phyloP scores from a whole-genome alignment of 2,113 vertebrate genomes.

The Amphiprion ocellaris region DNA sequence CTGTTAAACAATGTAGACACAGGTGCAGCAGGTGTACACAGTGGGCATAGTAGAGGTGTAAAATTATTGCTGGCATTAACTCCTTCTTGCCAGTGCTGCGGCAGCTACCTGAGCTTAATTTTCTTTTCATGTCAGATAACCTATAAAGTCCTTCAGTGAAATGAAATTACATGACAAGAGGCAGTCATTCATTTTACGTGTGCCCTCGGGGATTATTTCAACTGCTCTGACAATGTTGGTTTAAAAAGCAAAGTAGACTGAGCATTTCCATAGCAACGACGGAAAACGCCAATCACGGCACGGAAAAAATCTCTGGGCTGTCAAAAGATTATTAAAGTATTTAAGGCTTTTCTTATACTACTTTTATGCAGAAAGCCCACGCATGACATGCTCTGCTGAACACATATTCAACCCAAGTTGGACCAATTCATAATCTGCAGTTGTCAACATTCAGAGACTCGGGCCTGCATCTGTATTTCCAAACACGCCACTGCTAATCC shows the following conservation, averaged over 20 bases:
- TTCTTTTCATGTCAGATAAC: constrained; percentile 17
- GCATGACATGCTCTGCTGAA: constrained; percentile 53
- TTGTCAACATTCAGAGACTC: constrained; percentile 42
- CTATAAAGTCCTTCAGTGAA: constrained; percentile 37
- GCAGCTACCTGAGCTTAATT: background rate
- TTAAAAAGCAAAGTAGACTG: constrained; percentile 24
- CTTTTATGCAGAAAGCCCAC: constrained; percentile 24
- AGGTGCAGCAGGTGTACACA: background rate
- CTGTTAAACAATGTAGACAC: background rate
- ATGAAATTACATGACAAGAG: constrained; percentile 48
- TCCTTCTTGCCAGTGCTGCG: background rate
- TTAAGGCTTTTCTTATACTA: constrained; percentile 41
- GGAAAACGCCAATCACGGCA: constrained; percentile 31
- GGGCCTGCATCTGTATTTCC: constrained; percentile 16
- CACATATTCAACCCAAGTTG: constrained; percentile 18
- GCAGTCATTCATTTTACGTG: constrained; percentile 32
- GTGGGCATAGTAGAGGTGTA: background rate
- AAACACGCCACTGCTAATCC: constrained; percentile 4
- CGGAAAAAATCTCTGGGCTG: constrained; percentile 29
- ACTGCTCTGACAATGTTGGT: constrained; percentile 35
- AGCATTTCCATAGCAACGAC: constrained; percentile 39
- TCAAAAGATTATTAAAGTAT: constrained; percentile 60
- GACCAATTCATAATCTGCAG: constrained; percentile 45
- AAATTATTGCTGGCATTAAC: constrained; percentile 4
- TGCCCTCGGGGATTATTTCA: constrained; percentile 44